phyloP scores from a whole-genome alignment of 2,797 vertebrate species.

The Pseudomugil gertrudae region DNA sequence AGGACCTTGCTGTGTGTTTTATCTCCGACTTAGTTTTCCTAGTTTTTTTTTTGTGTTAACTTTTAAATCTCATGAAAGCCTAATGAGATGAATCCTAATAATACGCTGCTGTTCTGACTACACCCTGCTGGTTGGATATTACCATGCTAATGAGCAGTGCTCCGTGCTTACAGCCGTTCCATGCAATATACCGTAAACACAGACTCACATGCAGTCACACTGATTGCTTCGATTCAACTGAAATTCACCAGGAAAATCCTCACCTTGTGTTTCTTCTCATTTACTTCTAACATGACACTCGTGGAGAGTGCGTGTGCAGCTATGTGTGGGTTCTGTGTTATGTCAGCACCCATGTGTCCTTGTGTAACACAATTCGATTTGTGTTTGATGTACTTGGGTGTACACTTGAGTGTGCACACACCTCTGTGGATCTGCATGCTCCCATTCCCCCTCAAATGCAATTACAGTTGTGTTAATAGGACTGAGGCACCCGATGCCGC shows the following conservation, averaged over 20 bases:
- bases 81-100: conserved; percentile 85
- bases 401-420: conserved; percentile 49
- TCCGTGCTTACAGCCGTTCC: conserved; percentile 74
- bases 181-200: conserved; percentile 58
- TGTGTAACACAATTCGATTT: conserved; percentile 60
- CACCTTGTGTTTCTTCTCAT: conserved; percentile 36
- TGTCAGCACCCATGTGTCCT: conserved; percentile 27
- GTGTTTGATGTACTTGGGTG: conserved; percentile 51
- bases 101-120: conserved; percentile 70
- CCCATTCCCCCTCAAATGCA: conserved; percentile 72
- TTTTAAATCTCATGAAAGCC: conserved; percentile 86
- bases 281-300: conserved; percentile 22
- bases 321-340: conserved; percentile 1
- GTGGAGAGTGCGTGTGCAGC: not conserved
- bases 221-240: conserved; percentile 16
- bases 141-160: conserved; percentile 84
- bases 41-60: conserved; percentile 76
- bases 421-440: conserved; percentile 53
- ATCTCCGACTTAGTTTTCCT: conserved; percentile 67
- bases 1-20: conserved; percentile 51
- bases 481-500: conserved; percentile 72
- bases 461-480: conserved; percentile 81
- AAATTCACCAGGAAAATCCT: conserved; percentile 40
- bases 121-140: conserved; percentile 84
- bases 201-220: conserved; percentile 58